phyloP scores from a whole-genome alignment of 1,140 invertebrate species.

The Leptinotarsa texana region DNA sequence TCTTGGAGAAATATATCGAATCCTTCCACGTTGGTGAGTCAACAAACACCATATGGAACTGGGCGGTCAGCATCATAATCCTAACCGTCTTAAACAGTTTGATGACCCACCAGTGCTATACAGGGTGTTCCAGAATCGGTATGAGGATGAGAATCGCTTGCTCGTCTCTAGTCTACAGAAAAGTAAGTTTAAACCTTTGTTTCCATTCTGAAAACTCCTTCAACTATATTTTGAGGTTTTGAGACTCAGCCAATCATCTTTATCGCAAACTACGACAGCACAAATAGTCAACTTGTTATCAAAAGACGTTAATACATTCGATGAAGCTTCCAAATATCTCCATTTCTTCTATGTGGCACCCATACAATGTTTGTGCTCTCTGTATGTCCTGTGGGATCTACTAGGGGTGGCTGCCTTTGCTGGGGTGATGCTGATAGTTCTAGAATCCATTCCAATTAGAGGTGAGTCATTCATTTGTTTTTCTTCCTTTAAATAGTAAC shows the following conservation, averaged over 20 bases:
- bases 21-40: neutral
- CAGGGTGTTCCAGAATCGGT: conserved; percentile 68
- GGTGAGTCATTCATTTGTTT: conserved; percentile 54
- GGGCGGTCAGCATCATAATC: neutral
- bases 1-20: neutral
- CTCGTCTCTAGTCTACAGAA: conserved; percentile 78
- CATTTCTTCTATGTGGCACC: conserved; percentile 81
- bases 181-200: conserved; percentile 59
- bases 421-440: conserved; percentile 74
- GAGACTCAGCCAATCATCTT: conserved; percentile 67
- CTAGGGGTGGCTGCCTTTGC: conserved; percentile 74
- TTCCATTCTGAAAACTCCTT: neutral
- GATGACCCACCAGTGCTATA: conserved; percentile 61
- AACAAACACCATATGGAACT: neutral
- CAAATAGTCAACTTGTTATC: conserved; percentile 89
- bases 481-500: neutral
- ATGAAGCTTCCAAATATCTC: conserved; percentile 67
- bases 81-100: conserved; percentile 47
- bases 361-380: conserved; percentile 72
- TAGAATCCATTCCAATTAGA: conserved; percentile 79
- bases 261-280: conserved; percentile 78
- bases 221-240: conserved; percentile 59
- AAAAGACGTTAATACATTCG: conserved; percentile 79
- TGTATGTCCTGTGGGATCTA: conserved; percentile 73
- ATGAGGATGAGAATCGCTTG: conserved; percentile 78